Evolutionary conservation across 2,113 vertebrate species (phyloP), one percentile per base, ranked within the genome.

Genomic region (Nasalis larvatus): DNA sequence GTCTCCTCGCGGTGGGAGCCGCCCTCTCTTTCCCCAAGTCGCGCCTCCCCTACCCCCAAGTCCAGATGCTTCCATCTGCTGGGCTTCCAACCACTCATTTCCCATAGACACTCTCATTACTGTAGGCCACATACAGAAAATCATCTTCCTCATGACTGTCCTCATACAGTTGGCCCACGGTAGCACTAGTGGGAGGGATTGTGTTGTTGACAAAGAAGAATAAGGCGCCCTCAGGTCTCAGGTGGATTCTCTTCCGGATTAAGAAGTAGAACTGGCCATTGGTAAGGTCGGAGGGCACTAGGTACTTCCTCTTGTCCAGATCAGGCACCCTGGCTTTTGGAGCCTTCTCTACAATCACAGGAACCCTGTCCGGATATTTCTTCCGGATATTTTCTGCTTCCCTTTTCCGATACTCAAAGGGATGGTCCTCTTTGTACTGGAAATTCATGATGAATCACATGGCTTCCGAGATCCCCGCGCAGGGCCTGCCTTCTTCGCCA

Each of bases 201-300:
- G 99, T 99, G 95, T 99, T 99, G 99, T 99, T 99, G 97, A 99
- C 99, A 1, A 99, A 99, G 99, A 99, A 99, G 99, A 99, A 99
- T 78, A 99, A 99, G 2, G 99, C 99, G 89, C 99, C 99, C 95
- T 99, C 99, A 0, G 99, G 99, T 97, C 99, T 99, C 99, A 99
- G 98, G 97, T 99, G 99, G 96, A 99, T 99, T 74, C 99, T 98
- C 99, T 99, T 99, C 96, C 99, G 99, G 97, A 99, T 99, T 98
- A 99, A 98, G 98, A 99, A 99, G 98, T 99, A 60, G 25, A 60
- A 60, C 11, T 60, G 58, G 58, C 10, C 58, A 27, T 54, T 25
- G 58, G 58, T 60, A 60, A 60, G 58, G 58, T 60, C 58, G 11
- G 25, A 60, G 4, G 58, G 58, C 58, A 27, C 58, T 60, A 60